phyloP scores from a whole-genome alignment of 2,888 invertebrate genomes.

The Agrypnus murinus region DNA sequence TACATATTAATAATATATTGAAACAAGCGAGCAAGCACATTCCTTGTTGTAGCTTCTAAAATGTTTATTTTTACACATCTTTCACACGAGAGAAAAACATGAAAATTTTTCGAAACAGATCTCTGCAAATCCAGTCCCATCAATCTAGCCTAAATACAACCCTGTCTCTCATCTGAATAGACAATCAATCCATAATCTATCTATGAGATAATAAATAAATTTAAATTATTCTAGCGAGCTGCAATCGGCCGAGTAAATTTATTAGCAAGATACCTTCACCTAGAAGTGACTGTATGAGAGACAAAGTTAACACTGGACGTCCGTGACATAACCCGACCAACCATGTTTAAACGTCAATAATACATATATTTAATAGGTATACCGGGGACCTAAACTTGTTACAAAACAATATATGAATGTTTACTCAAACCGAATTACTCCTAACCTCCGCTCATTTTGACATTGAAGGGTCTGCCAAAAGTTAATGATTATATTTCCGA shows the following conservation, averaged over 20 bases:
- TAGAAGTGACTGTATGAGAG: slow-evolving; percentile 17
- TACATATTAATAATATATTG: slow-evolving; percentile 29
- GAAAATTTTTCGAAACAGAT: too few relatives aligned
- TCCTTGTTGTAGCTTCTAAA: background rate
- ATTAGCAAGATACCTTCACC: slow-evolving; percentile 22
- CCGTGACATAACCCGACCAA: slow-evolving; percentile 26
- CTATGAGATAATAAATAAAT: background rate
- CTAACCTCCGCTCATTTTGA: slow-evolving; percentile 40
- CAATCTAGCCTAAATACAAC: too few relatives aligned
- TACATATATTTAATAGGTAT: slow-evolving; percentile 28
- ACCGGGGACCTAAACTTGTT: slow-evolving; percentile 30
- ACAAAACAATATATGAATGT: slow-evolving; percentile 44
- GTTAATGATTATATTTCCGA: slow-evolving; percentile 35
- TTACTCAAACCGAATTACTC: slow-evolving; percentile 40
- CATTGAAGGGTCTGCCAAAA: slow-evolving; percentile 46
- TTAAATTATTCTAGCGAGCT: slow-evolving; percentile 12
- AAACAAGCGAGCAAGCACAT: background rate
- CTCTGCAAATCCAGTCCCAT: too few relatives aligned
- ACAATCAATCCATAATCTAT: too few relatives aligned
- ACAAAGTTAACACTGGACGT: slow-evolving; percentile 25
- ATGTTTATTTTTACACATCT: background rate
- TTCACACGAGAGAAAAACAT: too few relatives aligned
- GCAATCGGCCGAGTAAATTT: slow-evolving; percentile 8
- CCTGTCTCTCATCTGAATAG: too few relatives aligned
- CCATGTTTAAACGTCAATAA: slow-evolving; percentile 25